A percentile compares a stretch with the other conserved stretches of the same genome.
Conservation (phyloP, 2,797 vertebrate genomes). For the Emydoidea blandingii region DNA sequence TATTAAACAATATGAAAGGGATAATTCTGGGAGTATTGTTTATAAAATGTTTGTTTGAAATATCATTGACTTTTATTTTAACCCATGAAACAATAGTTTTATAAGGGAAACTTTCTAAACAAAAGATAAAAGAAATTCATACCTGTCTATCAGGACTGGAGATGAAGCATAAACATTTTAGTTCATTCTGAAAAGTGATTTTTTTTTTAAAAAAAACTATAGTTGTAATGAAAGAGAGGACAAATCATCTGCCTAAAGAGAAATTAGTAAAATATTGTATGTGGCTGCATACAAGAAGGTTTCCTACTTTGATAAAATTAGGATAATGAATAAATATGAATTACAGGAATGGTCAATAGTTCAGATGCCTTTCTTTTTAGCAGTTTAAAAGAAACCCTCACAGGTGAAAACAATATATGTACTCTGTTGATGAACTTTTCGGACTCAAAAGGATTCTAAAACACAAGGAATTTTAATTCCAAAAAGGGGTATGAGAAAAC, state of each 20-base stretch:
- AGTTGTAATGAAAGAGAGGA: background rate
- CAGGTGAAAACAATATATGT: background rate
- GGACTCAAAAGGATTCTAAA: background rate
- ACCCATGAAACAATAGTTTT: background rate
- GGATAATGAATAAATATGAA: background rate
- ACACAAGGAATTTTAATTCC: background rate
- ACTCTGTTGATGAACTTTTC: background rate
- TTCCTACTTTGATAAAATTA: background rate
- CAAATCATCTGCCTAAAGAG: background rate
- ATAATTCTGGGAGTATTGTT: background rate
- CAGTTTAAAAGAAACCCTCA: background rate
- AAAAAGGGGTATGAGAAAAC: background rate
- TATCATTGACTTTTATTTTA: background rate
- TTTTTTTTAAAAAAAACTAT: too few species aligned
- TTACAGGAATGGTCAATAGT: background rate
- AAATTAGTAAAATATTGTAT: background rate
- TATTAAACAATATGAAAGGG: background rate
- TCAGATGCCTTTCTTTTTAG: background rate
- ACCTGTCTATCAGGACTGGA: background rate
- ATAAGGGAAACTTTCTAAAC: background rate
- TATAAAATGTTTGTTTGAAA: background rate
- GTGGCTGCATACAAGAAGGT: background rate
- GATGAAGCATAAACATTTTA: background rate
- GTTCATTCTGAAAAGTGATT: slow-evolving; percentile 12
- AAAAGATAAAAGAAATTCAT: background rate